A percentile compares a stretch with the other conserved stretches of the same genome.
Evolutionary conservation across 2,888 invertebrate species (phyloP).

Genomic region (Neria commutata): DNA sequence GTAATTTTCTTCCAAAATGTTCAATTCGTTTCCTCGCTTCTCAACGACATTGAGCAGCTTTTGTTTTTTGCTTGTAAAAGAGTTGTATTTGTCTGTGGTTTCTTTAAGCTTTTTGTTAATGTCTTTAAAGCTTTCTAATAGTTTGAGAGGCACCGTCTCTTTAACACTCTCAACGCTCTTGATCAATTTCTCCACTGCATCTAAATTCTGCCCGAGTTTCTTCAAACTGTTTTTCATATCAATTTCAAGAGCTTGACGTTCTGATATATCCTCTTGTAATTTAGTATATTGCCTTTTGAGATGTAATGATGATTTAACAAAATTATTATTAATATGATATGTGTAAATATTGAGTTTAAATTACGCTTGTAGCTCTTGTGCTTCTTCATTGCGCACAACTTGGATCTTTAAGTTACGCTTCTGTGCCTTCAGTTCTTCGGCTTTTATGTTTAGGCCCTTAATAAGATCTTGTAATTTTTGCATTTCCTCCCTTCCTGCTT

Average conservation of each 20-base stretch:
- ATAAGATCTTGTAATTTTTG: slow-evolving; percentile 26
- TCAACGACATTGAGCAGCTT: slow-evolving; percentile 12
- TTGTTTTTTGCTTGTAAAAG: too few species aligned
- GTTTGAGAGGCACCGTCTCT: slow-evolving; percentile 31
- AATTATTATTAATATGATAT: slow-evolving; percentile 5
- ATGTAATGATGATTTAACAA: neutral
- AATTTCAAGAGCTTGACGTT: slow-evolving; percentile 26
- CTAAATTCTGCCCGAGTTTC: slow-evolving; percentile 34
- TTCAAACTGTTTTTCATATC: slow-evolving; percentile 26
- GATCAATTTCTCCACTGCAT: slow-evolving; percentile 23
- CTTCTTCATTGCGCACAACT: slow-evolving; percentile 45
- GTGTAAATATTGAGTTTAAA: neutral
- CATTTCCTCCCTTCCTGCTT: slow-evolving; percentile 23
- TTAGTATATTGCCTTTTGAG: slow-evolving; percentile 31
- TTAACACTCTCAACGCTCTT: slow-evolving; percentile 33
- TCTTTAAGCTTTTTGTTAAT: slow-evolving; percentile 17
- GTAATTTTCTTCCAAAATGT: slow-evolving; percentile 2
- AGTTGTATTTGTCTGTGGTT: neutral
- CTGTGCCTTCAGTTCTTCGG: slow-evolving; percentile 29
- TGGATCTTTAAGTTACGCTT: slow-evolving; percentile 35
- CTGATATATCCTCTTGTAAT: slow-evolving; percentile 17
- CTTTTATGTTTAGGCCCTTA: slow-evolving; percentile 31
- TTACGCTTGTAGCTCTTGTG: slow-evolving; percentile 36
- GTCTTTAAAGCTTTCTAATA: slow-evolving; percentile 33
- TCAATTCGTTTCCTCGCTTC: slow-evolving; percentile 11